phyloP scores from a whole-genome alignment of 2,888 invertebrate species.

The Acronicta aceris region DNA sequence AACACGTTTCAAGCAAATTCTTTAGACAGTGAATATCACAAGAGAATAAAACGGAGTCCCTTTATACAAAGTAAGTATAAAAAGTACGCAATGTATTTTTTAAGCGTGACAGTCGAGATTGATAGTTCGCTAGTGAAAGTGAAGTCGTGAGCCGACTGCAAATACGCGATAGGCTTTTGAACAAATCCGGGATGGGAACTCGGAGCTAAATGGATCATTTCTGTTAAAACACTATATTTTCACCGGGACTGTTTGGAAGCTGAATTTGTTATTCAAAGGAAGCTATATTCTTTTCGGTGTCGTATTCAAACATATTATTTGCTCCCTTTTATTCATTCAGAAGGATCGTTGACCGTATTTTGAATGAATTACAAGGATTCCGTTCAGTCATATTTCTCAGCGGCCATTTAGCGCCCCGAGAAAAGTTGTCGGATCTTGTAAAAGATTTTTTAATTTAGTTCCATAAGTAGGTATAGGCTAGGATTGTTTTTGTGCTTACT shows the following conservation, averaged over 20 bases:
- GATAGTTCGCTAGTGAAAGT: constrained; percentile 79
- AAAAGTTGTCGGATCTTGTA: constrained; percentile 9
- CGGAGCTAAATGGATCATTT: constrained; percentile 46
- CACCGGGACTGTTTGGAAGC: constrained; percentile 39
- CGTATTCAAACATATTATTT: constrained; percentile 57
- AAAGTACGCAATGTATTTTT: constrained; percentile 69
- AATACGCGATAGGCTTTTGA: constrained; percentile 62
- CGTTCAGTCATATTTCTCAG: constrained; percentile 50
- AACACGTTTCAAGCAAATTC: constrained; percentile 21
- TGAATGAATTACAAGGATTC: constrained; percentile 56
- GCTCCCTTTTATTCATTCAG: constrained; percentile 54
- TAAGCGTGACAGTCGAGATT: constrained; percentile 74
- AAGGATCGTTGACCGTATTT: constrained; percentile 61
- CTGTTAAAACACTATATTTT: constrained; percentile 49
- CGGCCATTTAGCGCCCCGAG: constrained; percentile 39
- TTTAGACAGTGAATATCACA: constrained; percentile 45
- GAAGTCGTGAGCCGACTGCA: constrained; percentile 72
- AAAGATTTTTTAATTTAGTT: background rate
- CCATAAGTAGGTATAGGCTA: background rate
- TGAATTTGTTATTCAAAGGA: constrained; percentile 60
- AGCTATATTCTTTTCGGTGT: constrained; percentile 43
- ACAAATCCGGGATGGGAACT: constrained; percentile 62
- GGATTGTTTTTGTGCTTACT: background rate
- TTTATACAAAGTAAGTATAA: constrained; percentile 47
- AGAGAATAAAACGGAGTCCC: constrained; percentile 55